Percentiles rank a stretch among this genome's conserved stretches.
phyloP scores from a whole-genome alignment of 2,888 invertebrate species.

The Agriopis leucophaearia region DNA sequence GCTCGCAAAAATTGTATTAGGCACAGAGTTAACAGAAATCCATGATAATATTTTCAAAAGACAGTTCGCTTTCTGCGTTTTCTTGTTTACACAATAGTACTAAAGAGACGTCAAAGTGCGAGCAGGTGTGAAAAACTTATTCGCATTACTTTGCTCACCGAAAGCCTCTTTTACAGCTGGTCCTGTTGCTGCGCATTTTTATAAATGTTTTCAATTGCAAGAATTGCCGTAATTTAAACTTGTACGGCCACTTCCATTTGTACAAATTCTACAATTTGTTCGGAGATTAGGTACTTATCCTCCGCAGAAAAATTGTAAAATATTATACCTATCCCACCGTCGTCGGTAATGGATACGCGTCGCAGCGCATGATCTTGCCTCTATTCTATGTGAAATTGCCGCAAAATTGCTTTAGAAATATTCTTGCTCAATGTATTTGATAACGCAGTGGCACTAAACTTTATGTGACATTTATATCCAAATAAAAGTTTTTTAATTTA shows the following conservation, averaged over 20 bases:
- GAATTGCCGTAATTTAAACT: slow-evolving; percentile 69
- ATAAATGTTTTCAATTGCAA: slow-evolving; percentile 66
- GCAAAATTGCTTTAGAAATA: slow-evolving; percentile 36
- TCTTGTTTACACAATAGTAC: slow-evolving; percentile 36
- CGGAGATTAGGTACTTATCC: slow-evolving; percentile 45
- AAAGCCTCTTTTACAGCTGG: slow-evolving; percentile 66
- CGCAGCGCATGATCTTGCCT: slow-evolving; percentile 36
- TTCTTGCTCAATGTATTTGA: slow-evolving; percentile 28
- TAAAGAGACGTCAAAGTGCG: slow-evolving; percentile 55
- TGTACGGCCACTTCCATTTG: slow-evolving; percentile 61
- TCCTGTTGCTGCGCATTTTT: slow-evolving; percentile 58
- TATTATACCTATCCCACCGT: slow-evolving; percentile 34
- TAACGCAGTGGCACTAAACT: slow-evolving; percentile 18
- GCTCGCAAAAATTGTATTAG: too few relatives aligned
- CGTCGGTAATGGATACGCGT: slow-evolving; percentile 38
- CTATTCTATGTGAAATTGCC: slow-evolving; percentile 35
- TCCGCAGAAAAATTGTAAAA: slow-evolving; percentile 40
- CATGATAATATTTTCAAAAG: neutral
- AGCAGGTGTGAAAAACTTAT: slow-evolving; percentile 72
- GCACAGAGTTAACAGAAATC: neutral
- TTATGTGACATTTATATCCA: slow-evolving; percentile 19
- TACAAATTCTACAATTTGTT: slow-evolving; percentile 52
- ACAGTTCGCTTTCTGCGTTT: slow-evolving; percentile 21
- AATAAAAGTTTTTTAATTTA: slow-evolving; percentile 21
- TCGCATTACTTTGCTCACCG: slow-evolving; percentile 63